Evolutionary conservation across 2,797 vertebrate genomes (phyloP), one percentile per base, ranked within the genome.

Genomic region (Karalla daura): DNA sequence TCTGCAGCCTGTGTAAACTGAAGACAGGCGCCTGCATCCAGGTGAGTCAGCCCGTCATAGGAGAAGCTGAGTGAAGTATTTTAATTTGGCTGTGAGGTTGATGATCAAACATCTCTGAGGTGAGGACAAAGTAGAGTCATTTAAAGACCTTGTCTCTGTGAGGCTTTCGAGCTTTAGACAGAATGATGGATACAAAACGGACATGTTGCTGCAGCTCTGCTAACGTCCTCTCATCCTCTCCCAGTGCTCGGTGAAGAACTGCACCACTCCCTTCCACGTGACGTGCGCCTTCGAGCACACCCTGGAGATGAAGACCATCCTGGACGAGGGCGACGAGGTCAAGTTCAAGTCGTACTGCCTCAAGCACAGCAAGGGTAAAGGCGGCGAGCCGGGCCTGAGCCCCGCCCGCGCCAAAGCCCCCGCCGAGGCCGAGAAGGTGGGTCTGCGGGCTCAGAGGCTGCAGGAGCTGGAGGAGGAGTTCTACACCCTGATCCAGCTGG

Each of bases 11-110:
- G 70, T 99, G 98, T 87, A 99, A 99, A 85, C 70, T 97, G 84
- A 99, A 99, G 92, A 99, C 96, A 1, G 98, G 98, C 4, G 98
- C 98, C 24, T 99, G 98, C 77, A 99, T 99, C 89, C 98, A 99
- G 95, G 98, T 98, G 88, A 3, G 93, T 50, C 25, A 13, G 1
- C 21, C n/a, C 17, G 7, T 5, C 41, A 30, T 5, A n/a, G n/a
- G n/a, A n/a, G n/a, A n/a, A n/a, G n/a, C n/a, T n/a, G n/a, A n/a
- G n/a, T n/a, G n/a, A n/a, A n/a, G n/a, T n/a, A n/a, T n/a, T n/a
- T n/a, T n/a, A n/a, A n/a, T n/a, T n/a, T n/a, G n/a, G n/a, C 21
- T 15, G 12, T 10, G 13, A 23, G 1, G 5, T 18, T 5, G 6
- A 5, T 36, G 1, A 28, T 7, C 1, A n/a, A n/a, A n/a, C n/a